Percentiles rank a stretch among this genome's conserved stretches.
Evolutionary conservation across 1,140 invertebrate genomes (phyloP).

Genomic region (Drosophila jambulina): DNA sequence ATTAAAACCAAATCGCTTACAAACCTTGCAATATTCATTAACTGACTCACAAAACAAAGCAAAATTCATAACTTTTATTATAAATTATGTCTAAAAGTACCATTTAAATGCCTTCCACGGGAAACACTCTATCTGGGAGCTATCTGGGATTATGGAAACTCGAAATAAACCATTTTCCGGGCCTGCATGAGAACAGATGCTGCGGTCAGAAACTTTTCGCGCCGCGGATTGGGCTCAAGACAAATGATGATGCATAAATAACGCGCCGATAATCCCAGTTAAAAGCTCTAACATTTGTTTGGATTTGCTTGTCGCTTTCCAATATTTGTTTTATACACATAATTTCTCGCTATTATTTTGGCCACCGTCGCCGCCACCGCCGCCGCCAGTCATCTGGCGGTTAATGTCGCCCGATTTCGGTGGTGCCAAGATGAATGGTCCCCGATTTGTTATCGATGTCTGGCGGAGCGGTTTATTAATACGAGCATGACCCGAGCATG

Average conservation of each 20-base stretch:
- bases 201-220: conserved; percentile 26
- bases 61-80: not conserved
- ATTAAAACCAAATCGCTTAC: not conserved
- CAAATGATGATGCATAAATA: conserved; percentile 77
- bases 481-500: conserved; percentile 34
- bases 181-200: conserved; percentile 4
- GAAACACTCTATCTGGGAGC: not conserved
- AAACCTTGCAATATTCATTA: not conserved
- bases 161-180: conserved; percentile 14
- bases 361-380: conserved; percentile 8
- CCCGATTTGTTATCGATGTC: conserved; percentile 70
- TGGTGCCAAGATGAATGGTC: conserved; percentile 62
- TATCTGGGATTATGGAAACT: conserved; percentile 1
- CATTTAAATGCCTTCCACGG: not conserved
- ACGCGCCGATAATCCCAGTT: conserved; percentile 76
- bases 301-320: conserved; percentile 64
- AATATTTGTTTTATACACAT: conserved; percentile 65
- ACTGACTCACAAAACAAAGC: not conserved
- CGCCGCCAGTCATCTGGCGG: conserved; percentile 35
- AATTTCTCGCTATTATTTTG: conserved; percentile 65
- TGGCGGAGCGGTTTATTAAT: conserved; percentile 79
- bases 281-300: conserved; percentile 81
- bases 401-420: conserved; percentile 73
- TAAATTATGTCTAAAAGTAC: not conserved
- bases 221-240: conserved; percentile 51